Base-by-base conservation (phyloP, 2,797 vertebrate species). In the Platyrinchus mystaceus region DNA sequence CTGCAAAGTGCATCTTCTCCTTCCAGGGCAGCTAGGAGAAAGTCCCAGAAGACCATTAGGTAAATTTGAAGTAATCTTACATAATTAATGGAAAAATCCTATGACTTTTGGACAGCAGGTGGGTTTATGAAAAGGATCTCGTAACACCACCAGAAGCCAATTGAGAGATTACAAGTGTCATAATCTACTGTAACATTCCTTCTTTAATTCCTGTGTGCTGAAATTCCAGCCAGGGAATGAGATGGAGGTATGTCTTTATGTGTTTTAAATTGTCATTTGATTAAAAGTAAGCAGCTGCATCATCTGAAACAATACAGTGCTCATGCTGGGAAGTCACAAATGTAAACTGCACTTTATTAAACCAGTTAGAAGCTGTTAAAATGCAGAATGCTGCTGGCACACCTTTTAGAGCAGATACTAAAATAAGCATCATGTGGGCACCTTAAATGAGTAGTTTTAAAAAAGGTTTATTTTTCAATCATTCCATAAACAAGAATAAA, bases 201-300 rank as follows among this genome's bases (percentile, higher is more conserved):
- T 84, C 81, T 68, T 50, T 79, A 89, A 64, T 55, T 90, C 68
- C 69, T 44, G 17, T 7, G 55, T 43, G 46, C 84, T 91, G 74
- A 78, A 95, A 89, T 84, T 74, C 59, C 62, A 94, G 59, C 79
- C 22, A 70, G 69, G 39, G 55, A 88, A 84, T 24, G 64, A 79
- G 85, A 91, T 20, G 21, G 59, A 89, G 74, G 47, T 85, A 73
- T 12, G 18, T 58, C 84, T 95, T 90, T 67, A 76, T 53, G 56
- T 81, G 53, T 96, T 93, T 89, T 93, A 91, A 94, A 95, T 77
- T 92, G 85, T 84, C 63, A 36, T 80, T 95, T 96, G 92, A 97
- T 96, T 95, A 96, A 96, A 94, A 96, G 89, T 75, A 88, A 96
- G 93, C 89, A 96, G 89, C 89, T 96, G 92, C 93, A 83, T 94